A percentile compares a stretch with the other conserved stretches of the same genome.
Evolutionary conservation across 2,888 invertebrate genomes (phyloP).

Genomic region (Bruchidius siliquastri): DNA sequence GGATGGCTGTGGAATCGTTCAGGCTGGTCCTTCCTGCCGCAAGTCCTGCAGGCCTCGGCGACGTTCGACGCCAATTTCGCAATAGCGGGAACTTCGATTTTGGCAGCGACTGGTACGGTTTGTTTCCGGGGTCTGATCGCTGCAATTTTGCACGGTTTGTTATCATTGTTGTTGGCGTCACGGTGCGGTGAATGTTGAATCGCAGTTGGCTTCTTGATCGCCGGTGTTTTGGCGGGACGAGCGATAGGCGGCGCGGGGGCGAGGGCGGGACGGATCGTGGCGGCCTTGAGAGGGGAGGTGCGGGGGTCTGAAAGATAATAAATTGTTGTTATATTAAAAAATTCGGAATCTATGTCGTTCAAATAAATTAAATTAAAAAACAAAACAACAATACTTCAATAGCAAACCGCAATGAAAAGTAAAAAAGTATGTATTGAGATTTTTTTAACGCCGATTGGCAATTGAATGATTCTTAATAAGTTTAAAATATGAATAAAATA

Average conservation of each 20-base stretch:
- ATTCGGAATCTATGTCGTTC: too few species aligned
- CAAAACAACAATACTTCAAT: too few species aligned
- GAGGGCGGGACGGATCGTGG: neutral
- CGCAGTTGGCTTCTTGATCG: neutral
- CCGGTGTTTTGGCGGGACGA: slow-evolving; percentile 4
- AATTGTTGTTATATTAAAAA: slow-evolving; percentile 6
- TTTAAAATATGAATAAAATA: too few species aligned
- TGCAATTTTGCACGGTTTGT: slow-evolving; percentile 9
- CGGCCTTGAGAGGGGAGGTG: neutral
- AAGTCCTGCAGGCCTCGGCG: slow-evolving; percentile 58
- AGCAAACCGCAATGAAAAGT: too few species aligned
- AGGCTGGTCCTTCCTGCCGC: slow-evolving; percentile 63
- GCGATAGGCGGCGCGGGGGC: neutral
- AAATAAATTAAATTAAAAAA: too few species aligned
- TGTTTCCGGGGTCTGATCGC: slow-evolving; percentile 3
- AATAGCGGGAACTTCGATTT: neutral
- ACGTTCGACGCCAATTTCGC: slow-evolving; percentile 2
- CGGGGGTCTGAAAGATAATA: neutral
- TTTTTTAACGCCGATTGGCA: too few species aligned
- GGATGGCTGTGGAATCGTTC: slow-evolving; percentile 63
- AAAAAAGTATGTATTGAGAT: too few species aligned
- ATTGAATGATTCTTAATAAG: too few species aligned
- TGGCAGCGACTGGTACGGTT: neutral
- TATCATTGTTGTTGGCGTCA: slow-evolving; percentile 19
- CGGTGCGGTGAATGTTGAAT: slow-evolving; percentile 4